phyloP scores from a whole-genome alignment of 2,888 invertebrate species.

The Listrodromus nycthemerus region DNA sequence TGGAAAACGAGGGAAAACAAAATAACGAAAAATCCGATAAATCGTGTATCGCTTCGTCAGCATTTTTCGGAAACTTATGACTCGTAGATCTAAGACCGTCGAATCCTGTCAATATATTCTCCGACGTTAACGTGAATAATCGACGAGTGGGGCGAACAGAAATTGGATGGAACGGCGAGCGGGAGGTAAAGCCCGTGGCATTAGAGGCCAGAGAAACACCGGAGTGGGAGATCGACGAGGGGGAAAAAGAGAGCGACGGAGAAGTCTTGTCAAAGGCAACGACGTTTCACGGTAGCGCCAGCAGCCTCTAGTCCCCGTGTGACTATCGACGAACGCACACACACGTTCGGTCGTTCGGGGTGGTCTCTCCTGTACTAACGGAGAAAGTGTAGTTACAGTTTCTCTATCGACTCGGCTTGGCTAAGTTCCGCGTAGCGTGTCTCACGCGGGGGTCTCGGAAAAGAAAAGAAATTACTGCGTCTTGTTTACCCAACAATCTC shows the following conservation, averaged over 20 bases:
- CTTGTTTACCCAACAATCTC: constrained; percentile 5
- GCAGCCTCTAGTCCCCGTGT: constrained; percentile 73
- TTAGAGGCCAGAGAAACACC: constrained; percentile 5
- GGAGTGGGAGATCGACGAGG: constrained; percentile 24
- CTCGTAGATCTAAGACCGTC: neutral
- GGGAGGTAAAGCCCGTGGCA: constrained; percentile 17
- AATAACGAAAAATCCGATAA: neutral
- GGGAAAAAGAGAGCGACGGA: constrained; percentile 29
- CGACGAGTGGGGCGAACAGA: constrained; percentile 26
- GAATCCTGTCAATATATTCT: neutral
- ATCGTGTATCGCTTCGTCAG: too few species aligned
- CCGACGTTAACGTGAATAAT: neutral
- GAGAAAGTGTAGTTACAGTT: constrained; percentile 51
- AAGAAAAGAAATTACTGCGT: neutral
- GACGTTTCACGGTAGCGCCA: constrained; percentile 75
- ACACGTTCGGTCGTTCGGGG: constrained; percentile 31
- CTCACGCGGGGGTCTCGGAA: constrained; percentile 23
- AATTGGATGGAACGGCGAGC: constrained; percentile 27
- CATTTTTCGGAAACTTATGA: too few species aligned
- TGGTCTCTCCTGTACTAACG: constrained; percentile 57
- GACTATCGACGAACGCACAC: constrained; percentile 62
- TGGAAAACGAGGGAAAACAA: neutral
- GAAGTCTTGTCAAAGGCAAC: constrained; percentile 73
- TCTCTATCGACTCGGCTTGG: constrained; percentile 46
- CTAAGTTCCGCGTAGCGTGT: neutral